Percentiles rank a stretch among this genome's conserved stretches.
These are phyloP conservation scores for Andricus quercusramuli DNA, from an alignment of 2,888 invertebrate genomes.

Conservation along the genomic window DNA sequence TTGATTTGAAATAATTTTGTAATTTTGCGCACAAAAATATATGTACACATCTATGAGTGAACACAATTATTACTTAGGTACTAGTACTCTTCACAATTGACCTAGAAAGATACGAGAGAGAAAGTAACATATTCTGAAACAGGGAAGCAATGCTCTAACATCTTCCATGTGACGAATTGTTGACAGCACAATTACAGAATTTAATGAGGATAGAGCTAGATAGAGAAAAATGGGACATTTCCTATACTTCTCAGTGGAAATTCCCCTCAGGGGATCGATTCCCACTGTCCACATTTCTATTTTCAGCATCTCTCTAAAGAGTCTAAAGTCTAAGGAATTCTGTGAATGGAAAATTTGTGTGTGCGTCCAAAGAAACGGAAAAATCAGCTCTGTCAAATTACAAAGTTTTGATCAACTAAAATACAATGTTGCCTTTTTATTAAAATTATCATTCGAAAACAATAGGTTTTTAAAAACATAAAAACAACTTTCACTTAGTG, in stretches of 20 bases:
- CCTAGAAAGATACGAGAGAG: background rate
- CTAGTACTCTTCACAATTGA: background rate
- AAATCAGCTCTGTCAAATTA: too few relatives aligned
- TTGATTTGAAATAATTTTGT: background rate
- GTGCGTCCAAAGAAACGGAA: too few relatives aligned
- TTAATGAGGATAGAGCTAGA: background rate
- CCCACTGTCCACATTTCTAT: too few relatives aligned
- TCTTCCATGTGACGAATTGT: background rate
- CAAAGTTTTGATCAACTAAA: too few relatives aligned
- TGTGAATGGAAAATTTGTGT: too few relatives aligned
- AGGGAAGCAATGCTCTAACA: background rate
- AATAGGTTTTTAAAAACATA: too few relatives aligned
- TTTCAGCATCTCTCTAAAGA: too few relatives aligned
- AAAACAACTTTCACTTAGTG: too few relatives aligned
- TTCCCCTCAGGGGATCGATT: too few relatives aligned
- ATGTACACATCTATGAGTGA: background rate
- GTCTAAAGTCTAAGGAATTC: too few relatives aligned
- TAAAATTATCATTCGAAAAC: too few relatives aligned
- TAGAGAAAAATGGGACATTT: background rate
- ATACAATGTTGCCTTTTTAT: too few relatives aligned
- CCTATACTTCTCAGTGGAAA: background rate
- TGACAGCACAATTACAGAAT: background rate
- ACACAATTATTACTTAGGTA: background rate
- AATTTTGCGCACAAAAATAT: background rate
- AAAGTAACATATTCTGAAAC: conserved; percentile 3